Evolutionary conservation across 2,797 vertebrate genomes (phyloP), one percentile per base, ranked within the genome.

Genomic region (Pelochelys cantorii): DNA sequence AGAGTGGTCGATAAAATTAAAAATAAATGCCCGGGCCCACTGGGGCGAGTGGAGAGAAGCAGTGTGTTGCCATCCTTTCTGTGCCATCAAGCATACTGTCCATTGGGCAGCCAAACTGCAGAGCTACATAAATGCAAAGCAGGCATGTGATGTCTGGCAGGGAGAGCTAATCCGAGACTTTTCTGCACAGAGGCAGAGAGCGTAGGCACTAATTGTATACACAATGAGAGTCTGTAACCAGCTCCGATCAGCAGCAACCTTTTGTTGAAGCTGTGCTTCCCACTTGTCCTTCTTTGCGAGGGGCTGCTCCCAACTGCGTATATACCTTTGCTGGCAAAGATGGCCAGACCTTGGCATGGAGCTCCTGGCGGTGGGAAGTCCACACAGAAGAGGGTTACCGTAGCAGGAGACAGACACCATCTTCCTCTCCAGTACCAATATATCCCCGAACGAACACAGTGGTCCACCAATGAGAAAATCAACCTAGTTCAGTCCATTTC

Each of bases 1-100:
- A 90, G 52, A 95, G 80, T 93, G 95, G 97, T 93, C 97, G 96
- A 87, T 91, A 95, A 71, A 37, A 96, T 97, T 97, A 97, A 97
- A 97, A 96, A 97, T 97, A 91, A 88, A 96, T 97, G 95, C 84
- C 87, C 3, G 90, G 18, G 80, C 92, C 42, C 75, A 85, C 92
- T 95, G 68, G 34, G 20, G 34, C 92, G 87, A 89, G 95, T 93
- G 95, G 37, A 15, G 42, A 94, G 91, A 97, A 95, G 87, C 95
- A 87, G 80, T 82, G 42, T 88, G 93, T 93, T 87, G 82, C 54
- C 74, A 59, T 48, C 87, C 9, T 48, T 90, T 89, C 80, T 85
- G 3, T 88, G 96, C 48, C 80, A 25, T 52, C 1, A 2, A 52
- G 90, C 25, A 29, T 23, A 48, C n/a, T 18, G 4, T 23, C 11